Base-by-base conservation (phyloP, 2,113 vertebrate species). In the Stigmatopora nigra region DNA sequence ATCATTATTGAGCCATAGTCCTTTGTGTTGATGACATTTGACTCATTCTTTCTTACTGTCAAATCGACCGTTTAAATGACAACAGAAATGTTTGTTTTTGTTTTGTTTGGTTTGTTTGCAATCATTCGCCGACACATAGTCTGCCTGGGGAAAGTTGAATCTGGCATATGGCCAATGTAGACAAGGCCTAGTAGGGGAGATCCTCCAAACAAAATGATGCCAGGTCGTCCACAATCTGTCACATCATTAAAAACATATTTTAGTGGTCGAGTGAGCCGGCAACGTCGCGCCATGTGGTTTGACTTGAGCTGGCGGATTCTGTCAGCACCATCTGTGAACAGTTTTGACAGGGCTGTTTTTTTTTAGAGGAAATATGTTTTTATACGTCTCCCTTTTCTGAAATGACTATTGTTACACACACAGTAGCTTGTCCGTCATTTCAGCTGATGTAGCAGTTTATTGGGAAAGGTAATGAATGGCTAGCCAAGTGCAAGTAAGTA, bases 321-420 rank as follows among this genome's bases (percentile, higher is more conserved):
- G n/a, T 74, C 68, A 63, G 61, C 63, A 15, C 67, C 73, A 75
- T 81, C 73, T 78, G 81, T 64, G 64, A 78, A 20, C 61, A 64
- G 62, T 64, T 60, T 45, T 61, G 41, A 61, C n/a, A 7, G n/a
- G 6, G 41, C n/a, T 22, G 11, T 13, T 10, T 6, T 22, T 20
- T 25, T 25, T 31, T 56, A 8, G 14, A 0, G 25, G 15, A 12
- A 20, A 3, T 53, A 13, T 22, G 19, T 22, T 53, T 22, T 53
- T 5, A n/a, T 12, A 31, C 16, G 53, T 5, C 53, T 56, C 51
- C 9, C 11, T 13, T 31, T 14, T 68, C 68, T 63, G 57, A 76
- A 66, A 60, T 67, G 48, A 19, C 65, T 31, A 36, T 22, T 19
- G 7, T 61, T 20, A 45, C 6, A 11, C 9, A 10, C 20, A 19